A percentile compares a stretch with the other conserved stretches of the same genome.
phyloP scores from a whole-genome alignment of 2,113 vertebrate species.

The Petrocephalus zakoni region DNA sequence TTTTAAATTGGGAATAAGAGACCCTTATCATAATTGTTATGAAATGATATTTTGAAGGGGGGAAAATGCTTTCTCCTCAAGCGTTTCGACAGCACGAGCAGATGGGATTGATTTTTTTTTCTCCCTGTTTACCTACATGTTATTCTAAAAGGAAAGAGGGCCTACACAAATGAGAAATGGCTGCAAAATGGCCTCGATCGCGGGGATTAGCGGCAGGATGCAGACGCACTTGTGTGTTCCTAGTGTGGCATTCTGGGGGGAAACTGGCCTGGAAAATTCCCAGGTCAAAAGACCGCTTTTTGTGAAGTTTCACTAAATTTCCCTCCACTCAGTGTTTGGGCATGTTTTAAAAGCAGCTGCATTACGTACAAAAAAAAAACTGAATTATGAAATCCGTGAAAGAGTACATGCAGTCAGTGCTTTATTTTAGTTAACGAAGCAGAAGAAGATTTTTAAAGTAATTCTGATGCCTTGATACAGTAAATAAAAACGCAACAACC shows the following conservation, averaged over 20 bases:
- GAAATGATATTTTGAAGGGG: conserved; percentile 17
- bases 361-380: neutral
- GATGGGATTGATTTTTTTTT: conserved; percentile 18
- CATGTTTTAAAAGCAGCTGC: neutral
- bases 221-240: neutral
- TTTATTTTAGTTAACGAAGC: neutral
- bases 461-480: neutral
- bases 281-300: neutral
- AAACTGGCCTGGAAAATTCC: neutral
- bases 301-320: neutral
- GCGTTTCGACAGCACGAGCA: neutral
- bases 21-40: conserved; percentile 22
- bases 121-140: conserved; percentile 11
- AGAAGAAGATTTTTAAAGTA: neutral
- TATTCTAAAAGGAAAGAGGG: neutral
- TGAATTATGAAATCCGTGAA: neutral
- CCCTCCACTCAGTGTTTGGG: neutral
- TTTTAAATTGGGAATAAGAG: conserved; percentile 19
- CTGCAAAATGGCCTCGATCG: neutral
- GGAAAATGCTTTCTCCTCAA: conserved; percentile 15
- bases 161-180: conserved; percentile 1
- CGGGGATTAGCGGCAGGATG: neutral
- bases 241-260: neutral
- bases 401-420: neutral
- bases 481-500: neutral